Evolutionary conservation across 1,140 invertebrate species (phyloP).

Genomic region (Apis laboriosa): DNA sequence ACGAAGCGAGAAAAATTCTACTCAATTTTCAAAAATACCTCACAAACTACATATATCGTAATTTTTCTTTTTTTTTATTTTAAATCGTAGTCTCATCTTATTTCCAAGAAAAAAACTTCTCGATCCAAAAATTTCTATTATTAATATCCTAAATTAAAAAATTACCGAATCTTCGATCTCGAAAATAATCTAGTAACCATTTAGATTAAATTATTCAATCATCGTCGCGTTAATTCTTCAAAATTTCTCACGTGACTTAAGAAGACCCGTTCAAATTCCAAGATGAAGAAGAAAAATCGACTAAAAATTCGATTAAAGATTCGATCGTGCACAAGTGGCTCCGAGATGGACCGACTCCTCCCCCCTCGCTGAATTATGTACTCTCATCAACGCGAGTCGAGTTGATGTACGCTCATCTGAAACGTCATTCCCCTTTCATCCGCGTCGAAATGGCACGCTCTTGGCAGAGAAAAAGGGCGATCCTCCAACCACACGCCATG

Average conservation of each 20-base stretch:
- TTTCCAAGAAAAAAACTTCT: too few relatives aligned
- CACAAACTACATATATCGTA: too few relatives aligned
- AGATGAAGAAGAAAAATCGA: constrained; percentile 3
- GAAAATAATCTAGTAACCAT: too few relatives aligned
- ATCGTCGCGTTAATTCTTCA: too few relatives aligned
- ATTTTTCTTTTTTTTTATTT: too few relatives aligned
- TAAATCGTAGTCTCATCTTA: too few relatives aligned
- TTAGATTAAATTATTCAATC: too few relatives aligned
- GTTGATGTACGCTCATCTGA: constrained; percentile 40
- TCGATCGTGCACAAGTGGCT: constrained; percentile 43
- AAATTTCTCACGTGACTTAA: neutral
- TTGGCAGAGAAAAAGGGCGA: neutral
- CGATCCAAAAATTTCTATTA: too few relatives aligned
- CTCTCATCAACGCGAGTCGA: constrained; percentile 45
- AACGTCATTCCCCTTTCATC: constrained; percentile 41
- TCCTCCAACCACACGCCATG: neutral
- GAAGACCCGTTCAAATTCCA: constrained; percentile 10
- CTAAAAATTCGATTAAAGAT: constrained; percentile 49
- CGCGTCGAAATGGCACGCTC: constrained; percentile 14
- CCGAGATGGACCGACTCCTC: constrained; percentile 12
- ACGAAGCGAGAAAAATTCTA: too few relatives aligned
- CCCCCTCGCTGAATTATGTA: constrained; percentile 46
- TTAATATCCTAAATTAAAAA: too few relatives aligned
- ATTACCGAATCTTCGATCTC: too few relatives aligned
- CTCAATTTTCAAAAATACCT: too few relatives aligned